Base-by-base conservation (phyloP, 1,140 invertebrate genomes). In the Megalopta genalis region DNA sequence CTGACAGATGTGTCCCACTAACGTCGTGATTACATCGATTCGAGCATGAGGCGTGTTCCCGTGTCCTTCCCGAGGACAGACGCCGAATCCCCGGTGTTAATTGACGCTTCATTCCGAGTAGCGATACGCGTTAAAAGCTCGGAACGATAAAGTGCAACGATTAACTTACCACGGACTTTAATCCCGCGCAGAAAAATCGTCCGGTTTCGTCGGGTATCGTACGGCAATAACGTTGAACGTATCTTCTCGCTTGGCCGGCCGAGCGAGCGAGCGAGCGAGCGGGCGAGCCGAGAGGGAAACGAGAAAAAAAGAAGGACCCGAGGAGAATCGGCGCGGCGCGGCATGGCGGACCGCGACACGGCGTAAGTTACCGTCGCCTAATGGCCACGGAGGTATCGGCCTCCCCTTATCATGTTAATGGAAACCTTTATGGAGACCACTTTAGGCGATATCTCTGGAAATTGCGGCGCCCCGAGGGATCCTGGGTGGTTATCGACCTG, bases 361-460 rank as follows among this genome's bases (percentile, higher is more conserved):
- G 49, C 65, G 73, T 66, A 82, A 70, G 39, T 87, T 75, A 76
- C 46, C 59, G 57, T 68, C 39, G 57, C 68, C 57, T 87, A 87
- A 87, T 85, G 83, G 86, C 46, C 76, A 75, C 60, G 65, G 73
- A 79, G 71, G 71, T 69, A 80, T 81, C 82, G 49, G 76, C 42
- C 67, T 69, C n/a, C 2, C n/a, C 85, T 88, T 89, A 89, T 89
- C 88, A 75, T 39, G 78, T 83, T 89, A 89, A 89, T 89, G 87
- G 87, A 88, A 84, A 85, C 83, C 77, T 86, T 85, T 87, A 86
- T 71, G 82, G 74, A 60, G 65, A 77, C 81, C 86, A 87, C 86
- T 88, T 88, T 87, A 80, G 54, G 72, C 32, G 83, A 46, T 79
- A 87, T 87, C 69, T 85, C 49, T 72, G 57, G 59, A 52, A 65